phyloP scores from a whole-genome alignment of 2,113 vertebrate genomes.

The Zapornia atra region DNA sequence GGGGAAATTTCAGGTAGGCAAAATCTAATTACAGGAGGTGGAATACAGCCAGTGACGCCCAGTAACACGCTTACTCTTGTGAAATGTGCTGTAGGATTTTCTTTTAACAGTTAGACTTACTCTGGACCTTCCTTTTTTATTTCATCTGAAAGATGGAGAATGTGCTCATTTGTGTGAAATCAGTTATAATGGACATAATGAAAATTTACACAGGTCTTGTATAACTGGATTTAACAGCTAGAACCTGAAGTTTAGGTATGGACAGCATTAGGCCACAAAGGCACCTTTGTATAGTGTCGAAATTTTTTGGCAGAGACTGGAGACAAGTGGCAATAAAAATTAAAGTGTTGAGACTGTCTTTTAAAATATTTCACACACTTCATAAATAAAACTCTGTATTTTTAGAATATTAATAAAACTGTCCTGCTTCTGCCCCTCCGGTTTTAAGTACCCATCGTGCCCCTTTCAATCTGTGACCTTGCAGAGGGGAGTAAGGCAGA shows the following conservation, averaged over 20 bases:
- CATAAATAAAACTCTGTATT: conserved; percentile 59
- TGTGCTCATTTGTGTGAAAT: conserved; percentile 31
- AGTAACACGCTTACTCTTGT: background rate
- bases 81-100: background rate
- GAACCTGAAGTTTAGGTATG: conserved; percentile 19
- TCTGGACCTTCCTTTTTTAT: conserved; percentile 19
- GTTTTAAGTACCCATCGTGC: background rate
- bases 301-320: conserved; percentile 17
- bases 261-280: conserved; percentile 47
- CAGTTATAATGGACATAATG: conserved; percentile 21
- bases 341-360: conserved; percentile 65
- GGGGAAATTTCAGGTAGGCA: conserved; percentile 18
- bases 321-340: conserved; percentile 69
- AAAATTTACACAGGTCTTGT: conserved; percentile 54
- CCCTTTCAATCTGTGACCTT: conserved; percentile 14
- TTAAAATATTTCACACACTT: conserved; percentile 60
- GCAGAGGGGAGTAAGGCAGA: conserved; percentile 1
- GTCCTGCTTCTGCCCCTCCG: background rate
- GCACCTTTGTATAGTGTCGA: conserved; percentile 33
- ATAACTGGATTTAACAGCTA: background rate
- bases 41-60: background rate
- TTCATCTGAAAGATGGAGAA: conserved; percentile 19
- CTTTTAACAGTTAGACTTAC: background rate
- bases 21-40: conserved; percentile 18
- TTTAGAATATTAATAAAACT: conserved; percentile 64